phyloP scores from a whole-genome alignment of 2,113 vertebrate species.

The Anthoscopus minutus region DNA sequence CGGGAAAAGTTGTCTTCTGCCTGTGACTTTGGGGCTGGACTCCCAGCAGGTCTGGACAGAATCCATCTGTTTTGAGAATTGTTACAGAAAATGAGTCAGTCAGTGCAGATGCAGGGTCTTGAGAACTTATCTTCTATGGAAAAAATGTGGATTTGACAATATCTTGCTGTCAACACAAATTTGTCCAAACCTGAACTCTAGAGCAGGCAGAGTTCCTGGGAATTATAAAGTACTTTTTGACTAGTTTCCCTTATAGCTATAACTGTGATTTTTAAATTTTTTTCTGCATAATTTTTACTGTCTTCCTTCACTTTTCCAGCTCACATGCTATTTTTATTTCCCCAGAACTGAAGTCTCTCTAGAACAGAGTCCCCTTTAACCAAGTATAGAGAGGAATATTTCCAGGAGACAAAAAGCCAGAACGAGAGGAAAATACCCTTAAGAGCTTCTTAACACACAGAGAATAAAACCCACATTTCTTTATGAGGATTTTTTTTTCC shows the following conservation, averaged over 20 bases:
- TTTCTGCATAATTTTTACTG: background rate
- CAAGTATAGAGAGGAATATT: background rate
- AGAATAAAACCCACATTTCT: background rate
- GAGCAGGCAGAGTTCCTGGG: background rate
- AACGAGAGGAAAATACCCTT: background rate
- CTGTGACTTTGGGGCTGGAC: background rate
- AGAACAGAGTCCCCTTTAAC: background rate
- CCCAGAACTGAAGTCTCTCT: background rate
- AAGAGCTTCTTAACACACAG: background rate
- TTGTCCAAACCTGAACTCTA: background rate
- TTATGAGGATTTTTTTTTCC: background rate
- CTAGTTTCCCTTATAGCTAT: background rate
- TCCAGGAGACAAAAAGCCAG: background rate
- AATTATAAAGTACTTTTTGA: background rate
- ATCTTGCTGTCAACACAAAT: background rate
- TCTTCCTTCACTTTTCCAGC: background rate
- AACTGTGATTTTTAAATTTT: background rate
- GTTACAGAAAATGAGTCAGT: background rate
- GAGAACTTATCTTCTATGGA: background rate
- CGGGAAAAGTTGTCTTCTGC: background rate
- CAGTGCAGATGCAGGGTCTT: background rate
- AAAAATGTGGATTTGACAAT: background rate
- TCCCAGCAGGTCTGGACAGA: background rate
- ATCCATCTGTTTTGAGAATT: background rate
- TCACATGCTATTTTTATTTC: background rate